Evolutionary conservation across 2,888 invertebrate genomes (phyloP).

Genomic region (Auanema sp.): DNA sequence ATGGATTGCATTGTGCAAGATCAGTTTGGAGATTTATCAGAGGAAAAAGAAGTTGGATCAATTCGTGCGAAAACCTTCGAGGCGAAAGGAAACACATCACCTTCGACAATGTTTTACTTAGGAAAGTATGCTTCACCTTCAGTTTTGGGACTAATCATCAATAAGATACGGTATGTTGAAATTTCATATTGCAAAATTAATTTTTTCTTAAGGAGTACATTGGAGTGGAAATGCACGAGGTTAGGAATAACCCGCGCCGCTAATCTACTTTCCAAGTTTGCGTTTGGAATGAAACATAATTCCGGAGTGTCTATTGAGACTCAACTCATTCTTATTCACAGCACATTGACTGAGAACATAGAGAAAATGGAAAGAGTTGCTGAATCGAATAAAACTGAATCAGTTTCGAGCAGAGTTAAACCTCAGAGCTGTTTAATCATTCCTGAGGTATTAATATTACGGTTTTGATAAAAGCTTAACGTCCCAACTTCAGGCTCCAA

Average conservation of each 20-base stretch:
- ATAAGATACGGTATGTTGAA: conserved; percentile 21
- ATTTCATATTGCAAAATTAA: no score
- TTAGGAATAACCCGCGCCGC: conserved; percentile 77
- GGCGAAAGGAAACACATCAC: conserved; percentile 77
- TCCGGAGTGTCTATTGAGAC: conserved; percentile 33
- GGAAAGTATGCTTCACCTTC: conserved; percentile 79
- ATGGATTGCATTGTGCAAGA: conserved; percentile 78
- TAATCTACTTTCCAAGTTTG: conserved; percentile 63
- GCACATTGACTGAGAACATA: conserved; percentile 30
- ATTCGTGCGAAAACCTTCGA: conserved; percentile 75
- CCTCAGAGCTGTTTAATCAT: conserved; percentile 78
- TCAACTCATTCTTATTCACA: conserved; percentile 26
- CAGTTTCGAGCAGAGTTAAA: conserved; percentile 22
- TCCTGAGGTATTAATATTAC: conserved; percentile 54
- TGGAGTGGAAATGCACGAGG: conserved; percentile 75
- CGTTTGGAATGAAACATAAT: conserved; percentile 79
- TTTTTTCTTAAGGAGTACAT: conserved; percentile 47
- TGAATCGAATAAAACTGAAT: conserved; percentile 20
- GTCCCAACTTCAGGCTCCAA: conserved; percentile 39
- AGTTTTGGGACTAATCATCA: conserved; percentile 27
- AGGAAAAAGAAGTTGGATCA: conserved; percentile 87
- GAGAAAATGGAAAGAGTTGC: conserved; percentile 36
- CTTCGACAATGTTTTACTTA: conserved; percentile 80
- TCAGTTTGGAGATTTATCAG: conserved; percentile 82
- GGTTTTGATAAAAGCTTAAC: no score